Percentiles rank a stretch among this genome's conserved stretches.
These are phyloP conservation scores for Elgaria multicarinata DNA, from an alignment of 2,113 vertebrate species.

Conservation along the genomic window DNA sequence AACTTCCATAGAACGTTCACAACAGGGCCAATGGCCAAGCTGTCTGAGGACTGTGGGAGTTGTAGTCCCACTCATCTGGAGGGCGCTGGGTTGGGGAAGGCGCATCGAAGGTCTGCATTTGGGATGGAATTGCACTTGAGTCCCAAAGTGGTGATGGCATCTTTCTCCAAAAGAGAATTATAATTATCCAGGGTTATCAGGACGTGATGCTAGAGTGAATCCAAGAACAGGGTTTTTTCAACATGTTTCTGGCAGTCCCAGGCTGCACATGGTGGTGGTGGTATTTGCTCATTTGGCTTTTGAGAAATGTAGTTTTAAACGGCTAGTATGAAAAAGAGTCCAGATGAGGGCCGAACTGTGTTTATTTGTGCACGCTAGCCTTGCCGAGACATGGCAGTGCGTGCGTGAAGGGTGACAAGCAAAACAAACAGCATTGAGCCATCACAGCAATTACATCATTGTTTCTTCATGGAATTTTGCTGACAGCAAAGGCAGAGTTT, in stretches of 20 bases:
- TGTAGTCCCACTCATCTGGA: too few relatives aligned
- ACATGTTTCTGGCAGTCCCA: background rate
- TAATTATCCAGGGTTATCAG: background rate
- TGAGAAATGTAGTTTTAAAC: background rate
- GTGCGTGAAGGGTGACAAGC: background rate
- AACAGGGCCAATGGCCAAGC: too few relatives aligned
- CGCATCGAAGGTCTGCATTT: too few relatives aligned
- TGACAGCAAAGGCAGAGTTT: background rate
- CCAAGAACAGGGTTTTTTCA: background rate
- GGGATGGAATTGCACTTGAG: background rate
- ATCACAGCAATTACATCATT: conserved; percentile 11
- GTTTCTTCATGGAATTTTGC: conserved; percentile 24
- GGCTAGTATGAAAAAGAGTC: background rate
- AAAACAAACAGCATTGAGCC: background rate
- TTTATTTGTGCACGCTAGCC: background rate
- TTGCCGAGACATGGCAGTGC: background rate
- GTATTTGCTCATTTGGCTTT: background rate
- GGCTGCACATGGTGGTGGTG: background rate
- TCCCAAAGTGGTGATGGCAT: background rate
- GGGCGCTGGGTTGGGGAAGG: too few relatives aligned
- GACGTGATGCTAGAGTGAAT: background rate
- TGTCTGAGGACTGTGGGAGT: too few relatives aligned
- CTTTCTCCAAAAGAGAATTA: background rate
- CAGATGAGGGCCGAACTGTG: background rate
- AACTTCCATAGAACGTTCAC: background rate